These are phyloP conservation scores for Hermaeophaga mercurialis DNA, from an alignment of 2,888 invertebrate species.

Conservation along the genomic window DNA sequence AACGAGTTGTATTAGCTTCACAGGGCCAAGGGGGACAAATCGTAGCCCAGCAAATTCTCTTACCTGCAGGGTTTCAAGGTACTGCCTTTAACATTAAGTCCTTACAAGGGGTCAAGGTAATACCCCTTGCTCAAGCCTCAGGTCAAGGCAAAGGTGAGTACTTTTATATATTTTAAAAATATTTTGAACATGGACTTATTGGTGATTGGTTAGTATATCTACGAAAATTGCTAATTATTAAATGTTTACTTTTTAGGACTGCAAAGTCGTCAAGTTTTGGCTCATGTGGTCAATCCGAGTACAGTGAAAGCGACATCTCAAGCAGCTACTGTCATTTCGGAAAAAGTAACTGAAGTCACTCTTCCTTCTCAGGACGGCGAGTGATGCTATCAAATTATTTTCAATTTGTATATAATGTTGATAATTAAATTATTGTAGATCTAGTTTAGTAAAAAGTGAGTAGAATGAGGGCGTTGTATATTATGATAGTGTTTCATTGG, in stretches of 20 bases:
- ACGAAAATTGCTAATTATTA: too few species aligned
- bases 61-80: constrained; percentile 67
- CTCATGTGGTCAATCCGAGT: constrained; percentile 58
- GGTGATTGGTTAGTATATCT: too few species aligned
- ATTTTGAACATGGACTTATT: too few species aligned
- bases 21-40: constrained; percentile 61
- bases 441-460: constrained; percentile 16
- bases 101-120: constrained; percentile 67
- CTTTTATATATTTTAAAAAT: too few species aligned
- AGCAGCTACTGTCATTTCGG: constrained; percentile 29
- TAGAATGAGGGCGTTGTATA: constrained; percentile 12
- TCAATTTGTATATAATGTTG: constrained; percentile 35
- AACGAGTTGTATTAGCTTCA: constrained; percentile 61
- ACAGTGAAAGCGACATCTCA: constrained; percentile 41
- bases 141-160: constrained; percentile 45
- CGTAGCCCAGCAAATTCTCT: constrained; percentile 63
- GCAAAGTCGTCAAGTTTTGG: constrained; percentile 58
- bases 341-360: constrained; percentile 32
- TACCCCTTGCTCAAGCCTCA: constrained; percentile 60
- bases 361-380: constrained; percentile 30
- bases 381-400: constrained; percentile 25
- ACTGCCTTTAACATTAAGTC: constrained; percentile 66
- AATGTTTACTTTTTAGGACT: constrained; percentile 44
- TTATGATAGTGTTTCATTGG: constrained; percentile 26
- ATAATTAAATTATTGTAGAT: constrained; percentile 25